These are phyloP conservation scores for Andricus curvator DNA, from an alignment of 2,888 invertebrate species.

Conservation along the genomic window DNA sequence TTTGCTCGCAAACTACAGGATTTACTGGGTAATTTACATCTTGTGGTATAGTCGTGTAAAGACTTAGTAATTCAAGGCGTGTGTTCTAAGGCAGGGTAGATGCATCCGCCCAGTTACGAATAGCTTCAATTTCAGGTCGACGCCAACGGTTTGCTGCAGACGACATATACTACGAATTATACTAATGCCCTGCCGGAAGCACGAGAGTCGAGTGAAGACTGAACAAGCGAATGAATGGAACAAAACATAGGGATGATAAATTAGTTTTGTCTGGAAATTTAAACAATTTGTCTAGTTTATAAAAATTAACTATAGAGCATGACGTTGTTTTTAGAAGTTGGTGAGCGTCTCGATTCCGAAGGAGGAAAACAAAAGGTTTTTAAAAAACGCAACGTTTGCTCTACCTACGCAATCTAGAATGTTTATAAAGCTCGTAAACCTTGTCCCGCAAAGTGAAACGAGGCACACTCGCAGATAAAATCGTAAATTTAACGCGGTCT, in stretches of 20 bases:
- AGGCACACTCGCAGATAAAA: not conserved
- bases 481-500: not conserved
- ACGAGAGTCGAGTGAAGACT: not conserved
- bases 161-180: conserved; percentile 14
- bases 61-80: not conserved
- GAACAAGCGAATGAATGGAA: not conserved
- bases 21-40: not conserved
- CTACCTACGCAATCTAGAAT: not conserved
- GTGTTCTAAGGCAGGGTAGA: not conserved
- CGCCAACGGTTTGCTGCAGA: conserved; percentile 10
- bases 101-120: conserved; percentile 35
- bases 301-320: not conserved
- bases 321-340: too few relatives aligned
- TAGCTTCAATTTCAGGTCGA: conserved; percentile 34
- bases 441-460: not conserved
- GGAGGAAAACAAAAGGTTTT: not conserved
- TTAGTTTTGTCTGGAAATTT: not conserved
- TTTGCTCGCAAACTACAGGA: not conserved
- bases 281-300: too few relatives aligned
- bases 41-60: not conserved
- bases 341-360: not conserved
- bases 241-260: conserved; percentile 12
- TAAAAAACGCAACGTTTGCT: not conserved
- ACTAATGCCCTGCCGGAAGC: conserved; percentile 25
- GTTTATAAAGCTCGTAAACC: not conserved